Evolutionary conservation across 2,888 invertebrate species (phyloP).

Genomic region (Drosophila kambysellisi): DNA sequence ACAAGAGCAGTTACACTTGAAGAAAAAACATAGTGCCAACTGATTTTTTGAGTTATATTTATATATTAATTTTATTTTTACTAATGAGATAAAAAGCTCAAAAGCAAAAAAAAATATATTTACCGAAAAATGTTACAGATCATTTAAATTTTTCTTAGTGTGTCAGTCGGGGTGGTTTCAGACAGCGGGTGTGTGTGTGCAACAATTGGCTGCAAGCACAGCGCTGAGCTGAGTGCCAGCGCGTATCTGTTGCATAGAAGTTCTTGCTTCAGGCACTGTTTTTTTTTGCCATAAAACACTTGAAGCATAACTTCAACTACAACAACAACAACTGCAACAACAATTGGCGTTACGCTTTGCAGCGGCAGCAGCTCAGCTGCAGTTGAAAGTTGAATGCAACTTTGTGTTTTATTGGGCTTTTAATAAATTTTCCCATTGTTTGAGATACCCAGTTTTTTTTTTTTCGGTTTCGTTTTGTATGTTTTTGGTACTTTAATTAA

Average conservation of each 20-base stretch:
- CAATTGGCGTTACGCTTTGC: conserved; percentile 63
- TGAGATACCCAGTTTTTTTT: conserved; percentile 33
- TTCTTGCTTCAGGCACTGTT: conserved; percentile 40
- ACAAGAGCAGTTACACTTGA: conserved; percentile 11
- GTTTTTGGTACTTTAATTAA: conserved; percentile 47
- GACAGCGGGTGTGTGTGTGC: conserved; percentile 44
- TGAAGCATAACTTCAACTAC: conserved; percentile 69
- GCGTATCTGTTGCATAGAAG: conserved; percentile 50
- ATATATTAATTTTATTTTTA: neutral
- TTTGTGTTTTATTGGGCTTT: conserved; percentile 13
- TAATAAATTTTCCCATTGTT: conserved; percentile 66
- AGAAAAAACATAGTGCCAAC: neutral
- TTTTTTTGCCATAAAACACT: conserved; percentile 68
- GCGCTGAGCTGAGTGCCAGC: conserved; percentile 35
- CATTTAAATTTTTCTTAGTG: neutral
- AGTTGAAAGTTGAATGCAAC: conserved; percentile 67
- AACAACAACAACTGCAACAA: conserved; percentile 36
- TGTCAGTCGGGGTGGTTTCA: conserved; percentile 10
- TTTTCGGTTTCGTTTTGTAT: conserved; percentile 12
- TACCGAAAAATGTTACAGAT: neutral
- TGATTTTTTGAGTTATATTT: neutral
- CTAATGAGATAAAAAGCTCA: neutral
- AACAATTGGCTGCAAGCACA: conserved; percentile 66
- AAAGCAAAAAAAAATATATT: neutral
- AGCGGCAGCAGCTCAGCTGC: conserved; percentile 38